Evolutionary conservation across 2,888 invertebrate genomes (phyloP), one percentile per base, ranked within the genome.

Genomic region (Lasioglossum vierecki): DNA sequence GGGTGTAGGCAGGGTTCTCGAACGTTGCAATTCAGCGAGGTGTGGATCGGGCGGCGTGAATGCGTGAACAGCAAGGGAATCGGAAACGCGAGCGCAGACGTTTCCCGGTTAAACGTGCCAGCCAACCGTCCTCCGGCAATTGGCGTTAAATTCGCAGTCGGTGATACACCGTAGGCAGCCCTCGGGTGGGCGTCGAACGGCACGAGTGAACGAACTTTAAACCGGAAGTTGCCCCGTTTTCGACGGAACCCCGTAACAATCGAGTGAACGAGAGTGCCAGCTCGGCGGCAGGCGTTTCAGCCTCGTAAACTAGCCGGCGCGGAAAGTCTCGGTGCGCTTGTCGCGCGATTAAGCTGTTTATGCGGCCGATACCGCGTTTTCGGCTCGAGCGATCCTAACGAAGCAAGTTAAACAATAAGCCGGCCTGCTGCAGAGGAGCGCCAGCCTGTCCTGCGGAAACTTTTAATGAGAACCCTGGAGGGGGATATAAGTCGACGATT

Each of bases 301-400:
- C 11, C 35, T 68, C 82, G 73, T 89, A 72, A 82, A 85, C 63
- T 89, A 88, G 79, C 72, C 63, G 77, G 70, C 82, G 81, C 39
- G 73, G 84, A 80, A 83, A 83, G 84, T 73, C 85, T n/a, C 41
- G n/a, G 76, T 73, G 80, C 41, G 76, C 78, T 88, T 88, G 83
- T 86, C 76, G 87, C 79, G 83, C 86, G 88, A 90, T 89, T 90
- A 89, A 88, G 86, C 85, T 83, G 86, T 87, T 91, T 88, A 86
- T 75, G 82, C 79, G 72, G 79, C 76, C 77, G 75, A 88, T 89
- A 88, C 86, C 83, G 46, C 86, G 82, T 85, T 83, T 83, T 83
- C 82, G 80, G 81, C 63, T 86, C 79, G 72, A 85, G 41, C 63
- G 73, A 85, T 82, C 76, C 81, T 83, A 84, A 87, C 83, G 84